phyloP scores from a whole-genome alignment of 1,140 invertebrate species.

The Euura lappo region DNA sequence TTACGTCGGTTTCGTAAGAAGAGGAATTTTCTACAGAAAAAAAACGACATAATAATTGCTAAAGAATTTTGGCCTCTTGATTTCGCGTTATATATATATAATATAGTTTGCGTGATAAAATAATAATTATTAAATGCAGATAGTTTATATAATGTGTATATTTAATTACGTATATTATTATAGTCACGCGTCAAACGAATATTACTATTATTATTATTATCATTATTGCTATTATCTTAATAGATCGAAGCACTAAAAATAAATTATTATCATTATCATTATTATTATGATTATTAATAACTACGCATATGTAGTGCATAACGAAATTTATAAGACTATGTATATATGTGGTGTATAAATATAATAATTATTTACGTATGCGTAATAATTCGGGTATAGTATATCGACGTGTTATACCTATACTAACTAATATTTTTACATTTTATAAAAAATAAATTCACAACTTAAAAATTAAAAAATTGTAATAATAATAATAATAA shows the following conservation, averaged over 20 bases:
- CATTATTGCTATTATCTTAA: slow-evolving; percentile 22
- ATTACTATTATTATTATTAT: slow-evolving; percentile 13
- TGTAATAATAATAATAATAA: not conserved
- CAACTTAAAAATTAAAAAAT: not conserved
- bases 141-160: no score
- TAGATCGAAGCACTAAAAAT: slow-evolving; percentile 29
- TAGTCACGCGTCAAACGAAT: slow-evolving; percentile 23
- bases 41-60: not conserved
- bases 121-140: slow-evolving; percentile 13
- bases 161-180: not conserved
- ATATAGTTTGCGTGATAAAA: slow-evolving; percentile 13
- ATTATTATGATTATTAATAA: slow-evolving; percentile 16
- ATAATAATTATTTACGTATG: no score
- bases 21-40: not conserved
- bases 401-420: not conserved
- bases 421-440: no score
- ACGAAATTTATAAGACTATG: not conserved
- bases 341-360: not conserved
- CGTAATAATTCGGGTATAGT: not conserved
- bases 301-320: slow-evolving; percentile 18
- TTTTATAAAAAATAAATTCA: not conserved
- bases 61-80: no score
- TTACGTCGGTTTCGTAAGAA: not conserved
- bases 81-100: no score
- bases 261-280: slow-evolving; percentile 3